These are phyloP conservation scores for Penaeus monodon DNA, from an alignment of 2,888 invertebrate species.

Conservation along the genomic window DNA sequence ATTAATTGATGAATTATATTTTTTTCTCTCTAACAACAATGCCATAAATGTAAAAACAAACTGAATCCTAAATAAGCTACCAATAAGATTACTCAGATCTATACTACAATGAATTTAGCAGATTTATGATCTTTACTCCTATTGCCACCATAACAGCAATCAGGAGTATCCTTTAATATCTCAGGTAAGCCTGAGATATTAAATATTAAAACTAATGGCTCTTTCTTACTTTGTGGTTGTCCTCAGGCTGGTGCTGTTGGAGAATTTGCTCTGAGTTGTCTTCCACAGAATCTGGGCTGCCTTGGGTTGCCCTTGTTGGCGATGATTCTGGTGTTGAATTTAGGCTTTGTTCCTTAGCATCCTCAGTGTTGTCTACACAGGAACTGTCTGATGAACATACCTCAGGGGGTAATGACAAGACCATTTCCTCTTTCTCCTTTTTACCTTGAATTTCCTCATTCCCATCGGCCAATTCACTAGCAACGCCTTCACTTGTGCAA, in stretches of 20 bases:
- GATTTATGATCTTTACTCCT: not conserved
- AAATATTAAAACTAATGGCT: not conserved
- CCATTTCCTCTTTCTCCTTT: not conserved
- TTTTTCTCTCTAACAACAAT: too few species aligned
- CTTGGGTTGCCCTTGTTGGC: constrained; percentile 13
- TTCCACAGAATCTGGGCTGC: constrained; percentile 41
- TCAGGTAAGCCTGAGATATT: too few species aligned
- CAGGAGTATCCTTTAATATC: not conserved
- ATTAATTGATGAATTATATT: too few species aligned
- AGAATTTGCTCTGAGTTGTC: not conserved
- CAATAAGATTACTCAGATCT: too few species aligned
- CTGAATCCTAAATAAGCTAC: too few species aligned
- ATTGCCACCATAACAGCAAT: not conserved
- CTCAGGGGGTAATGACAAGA: constrained; percentile 22
- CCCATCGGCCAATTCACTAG: not conserved
- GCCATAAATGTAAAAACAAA: too few species aligned
- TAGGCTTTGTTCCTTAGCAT: constrained; percentile 3
- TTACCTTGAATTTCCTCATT: too few species aligned
- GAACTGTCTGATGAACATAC: constrained; percentile 43
- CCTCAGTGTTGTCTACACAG: constrained; percentile 1
- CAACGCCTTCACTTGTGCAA: constrained; percentile 7
- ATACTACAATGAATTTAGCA: too few species aligned
- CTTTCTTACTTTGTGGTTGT: constrained; percentile 22
- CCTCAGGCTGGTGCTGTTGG: not conserved
- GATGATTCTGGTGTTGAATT: constrained; percentile 4